Conservation (phyloP, 1,140 invertebrate species). For the Bombus vancouverensis region DNA sequence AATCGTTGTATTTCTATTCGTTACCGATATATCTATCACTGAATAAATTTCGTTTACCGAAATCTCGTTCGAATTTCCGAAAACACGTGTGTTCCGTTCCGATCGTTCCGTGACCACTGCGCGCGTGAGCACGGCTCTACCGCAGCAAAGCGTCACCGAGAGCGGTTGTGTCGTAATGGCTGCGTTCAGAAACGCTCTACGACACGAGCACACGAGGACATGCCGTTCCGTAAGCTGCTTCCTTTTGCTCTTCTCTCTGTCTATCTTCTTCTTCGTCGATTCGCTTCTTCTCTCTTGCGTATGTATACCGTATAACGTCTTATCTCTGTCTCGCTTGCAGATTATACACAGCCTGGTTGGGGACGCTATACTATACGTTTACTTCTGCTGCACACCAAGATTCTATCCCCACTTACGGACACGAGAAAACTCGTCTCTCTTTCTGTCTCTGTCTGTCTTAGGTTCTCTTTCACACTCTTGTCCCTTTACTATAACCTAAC, state of each 20-base stretch:
- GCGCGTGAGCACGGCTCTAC: conserved; percentile 43
- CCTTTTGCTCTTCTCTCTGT: conserved; percentile 51
- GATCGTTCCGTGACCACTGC: conserved; percentile 33
- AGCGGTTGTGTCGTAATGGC: conserved; percentile 66
- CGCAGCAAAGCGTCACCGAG: conserved; percentile 61
- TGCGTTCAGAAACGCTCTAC: conserved; percentile 64
- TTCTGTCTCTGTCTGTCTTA: background rate
- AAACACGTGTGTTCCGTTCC: conserved; percentile 44
- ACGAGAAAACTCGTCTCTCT: conserved; percentile 52
- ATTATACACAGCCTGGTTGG: conserved; percentile 59
- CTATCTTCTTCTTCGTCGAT: background rate
- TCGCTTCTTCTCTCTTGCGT: conserved; percentile 18
- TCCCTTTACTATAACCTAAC: conserved; percentile 48
- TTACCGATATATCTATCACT: background rate
- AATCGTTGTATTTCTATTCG: background rate
- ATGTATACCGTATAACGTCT: conserved; percentile 5
- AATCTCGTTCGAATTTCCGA: background rate
- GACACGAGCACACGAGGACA: conserved; percentile 68
- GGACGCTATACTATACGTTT: conserved; percentile 62
- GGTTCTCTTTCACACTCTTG: background rate
- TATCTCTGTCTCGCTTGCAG: conserved; percentile 26
- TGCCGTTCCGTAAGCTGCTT: conserved; percentile 61
- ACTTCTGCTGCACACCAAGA: conserved; percentile 63
- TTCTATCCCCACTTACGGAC: conserved; percentile 57
- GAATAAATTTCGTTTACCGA: background rate